phyloP scores from a whole-genome alignment of 1,140 invertebrate genomes.

The Sipha flava region DNA sequence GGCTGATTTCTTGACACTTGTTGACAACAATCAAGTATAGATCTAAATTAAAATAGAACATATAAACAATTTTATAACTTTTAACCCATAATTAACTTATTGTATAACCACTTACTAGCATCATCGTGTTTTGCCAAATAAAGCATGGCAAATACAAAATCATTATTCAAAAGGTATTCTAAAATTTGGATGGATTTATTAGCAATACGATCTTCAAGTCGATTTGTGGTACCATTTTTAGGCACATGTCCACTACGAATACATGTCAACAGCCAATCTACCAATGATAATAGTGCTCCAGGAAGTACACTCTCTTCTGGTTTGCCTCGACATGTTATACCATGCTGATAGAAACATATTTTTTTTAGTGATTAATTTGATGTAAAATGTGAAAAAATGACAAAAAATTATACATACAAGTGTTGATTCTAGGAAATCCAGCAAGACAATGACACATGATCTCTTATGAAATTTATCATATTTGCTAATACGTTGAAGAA shows the following conservation, averaged over 20 bases:
- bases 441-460: conserved; percentile 73
- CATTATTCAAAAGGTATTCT: conserved; percentile 54
- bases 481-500: conserved; percentile 77
- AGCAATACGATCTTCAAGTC: conserved; percentile 33
- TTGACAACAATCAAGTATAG: conserved; percentile 59
- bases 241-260: conserved; percentile 45
- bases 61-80: conserved; percentile 28
- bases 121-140: conserved; percentile 66
- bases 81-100: conserved; percentile 8
- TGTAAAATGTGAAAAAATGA: no score
- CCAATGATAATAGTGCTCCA: conserved; percentile 62
- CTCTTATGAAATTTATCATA: conserved; percentile 81
- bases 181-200: conserved; percentile 12
- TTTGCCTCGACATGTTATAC: conserved; percentile 61
- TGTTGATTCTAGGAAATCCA: conserved; percentile 77
- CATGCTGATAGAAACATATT: conserved; percentile 42
- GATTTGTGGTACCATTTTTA: conserved; percentile 47
- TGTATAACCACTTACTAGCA: not conserved
- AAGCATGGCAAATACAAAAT: conserved; percentile 72
- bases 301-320: conserved; percentile 71
- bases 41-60: conserved; percentile 42
- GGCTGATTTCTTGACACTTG: conserved; percentile 60
- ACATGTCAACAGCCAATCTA: conserved; percentile 74
- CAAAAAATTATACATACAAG: conserved; percentile 56
- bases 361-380: no score